Conservation (phyloP, 2,113 vertebrate species). For the Microtus pennsylvanicus region DNA sequence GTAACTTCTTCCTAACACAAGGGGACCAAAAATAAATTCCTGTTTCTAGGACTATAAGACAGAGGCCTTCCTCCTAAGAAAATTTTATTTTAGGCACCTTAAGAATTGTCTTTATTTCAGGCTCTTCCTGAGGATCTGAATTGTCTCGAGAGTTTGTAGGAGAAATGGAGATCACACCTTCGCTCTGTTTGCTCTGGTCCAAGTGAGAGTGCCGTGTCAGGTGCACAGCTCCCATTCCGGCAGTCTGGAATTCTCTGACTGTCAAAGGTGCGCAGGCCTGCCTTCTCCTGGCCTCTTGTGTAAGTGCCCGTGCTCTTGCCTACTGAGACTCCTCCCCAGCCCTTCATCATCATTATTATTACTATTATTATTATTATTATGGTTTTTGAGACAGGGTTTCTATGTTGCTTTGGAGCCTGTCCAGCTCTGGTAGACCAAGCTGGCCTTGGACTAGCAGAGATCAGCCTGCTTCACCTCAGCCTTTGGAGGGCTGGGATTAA, state of each 20-base stretch:
- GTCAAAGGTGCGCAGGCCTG: neutral
- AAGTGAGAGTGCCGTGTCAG: constrained; percentile 31
- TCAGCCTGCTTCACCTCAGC: no score
- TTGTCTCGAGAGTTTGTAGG: constrained; percentile 52
- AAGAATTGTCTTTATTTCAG: constrained; percentile 60
- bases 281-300: neutral
- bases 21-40: constrained; percentile 56
- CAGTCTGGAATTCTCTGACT: neutral
- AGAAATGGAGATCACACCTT: constrained; percentile 12
- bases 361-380: no score
- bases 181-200: neutral
- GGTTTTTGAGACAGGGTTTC: no score
- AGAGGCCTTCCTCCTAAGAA: constrained; percentile 56
- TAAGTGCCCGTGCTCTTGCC: neutral
- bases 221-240: neutral
- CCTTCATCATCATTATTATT: neutral
- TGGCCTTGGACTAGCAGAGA: no score
- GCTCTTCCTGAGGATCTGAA: constrained; percentile 17
- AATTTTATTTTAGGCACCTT: constrained; percentile 50
- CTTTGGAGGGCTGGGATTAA: no score
- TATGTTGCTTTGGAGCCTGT: no score
- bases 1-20: constrained; percentile 34
- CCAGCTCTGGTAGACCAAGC: no score
- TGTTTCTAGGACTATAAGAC: constrained; percentile 54
- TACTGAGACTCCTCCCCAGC: neutral